These are phyloP conservation scores for Merluccius polli DNA, from an alignment of 2,797 vertebrate genomes.

Conservation along the genomic window DNA sequence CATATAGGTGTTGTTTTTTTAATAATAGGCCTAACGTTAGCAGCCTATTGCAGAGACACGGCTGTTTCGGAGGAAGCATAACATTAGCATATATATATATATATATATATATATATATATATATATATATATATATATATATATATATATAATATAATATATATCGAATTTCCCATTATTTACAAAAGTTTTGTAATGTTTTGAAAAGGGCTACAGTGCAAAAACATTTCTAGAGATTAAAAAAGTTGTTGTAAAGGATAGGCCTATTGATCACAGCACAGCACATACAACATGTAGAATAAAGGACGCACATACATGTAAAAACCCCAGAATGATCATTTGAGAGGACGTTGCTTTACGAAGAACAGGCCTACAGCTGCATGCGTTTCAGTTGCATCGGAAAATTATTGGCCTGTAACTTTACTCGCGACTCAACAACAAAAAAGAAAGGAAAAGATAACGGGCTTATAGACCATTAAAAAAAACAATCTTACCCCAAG, in stretches of 20 bases:
- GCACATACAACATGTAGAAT: no score
- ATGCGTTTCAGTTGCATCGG: no score
- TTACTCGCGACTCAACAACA: constrained; percentile 42
- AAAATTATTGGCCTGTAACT: constrained; percentile 26
- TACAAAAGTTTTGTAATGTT: neutral
- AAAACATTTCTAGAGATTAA: neutral
- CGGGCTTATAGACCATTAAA: no score
- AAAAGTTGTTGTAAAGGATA: neutral
- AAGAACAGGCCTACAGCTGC: no score
- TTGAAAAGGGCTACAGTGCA: neutral
- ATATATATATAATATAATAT: neutral
- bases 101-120: no score
- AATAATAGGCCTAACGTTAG: neutral
- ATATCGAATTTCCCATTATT: neutral
- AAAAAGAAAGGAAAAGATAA: neutral
- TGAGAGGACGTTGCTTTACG: neutral
- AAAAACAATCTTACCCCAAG: constrained; percentile 89
- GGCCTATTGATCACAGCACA: neutral
- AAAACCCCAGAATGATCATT: neutral
- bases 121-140: no score
- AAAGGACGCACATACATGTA: neutral
- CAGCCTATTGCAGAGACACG: neutral
- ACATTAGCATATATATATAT: neutral
- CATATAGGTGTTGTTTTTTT: neutral
- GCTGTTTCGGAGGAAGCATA: neutral